phyloP scores from a whole-genome alignment of 2,113 vertebrate genomes.

The Equus przewalskii region DNA sequence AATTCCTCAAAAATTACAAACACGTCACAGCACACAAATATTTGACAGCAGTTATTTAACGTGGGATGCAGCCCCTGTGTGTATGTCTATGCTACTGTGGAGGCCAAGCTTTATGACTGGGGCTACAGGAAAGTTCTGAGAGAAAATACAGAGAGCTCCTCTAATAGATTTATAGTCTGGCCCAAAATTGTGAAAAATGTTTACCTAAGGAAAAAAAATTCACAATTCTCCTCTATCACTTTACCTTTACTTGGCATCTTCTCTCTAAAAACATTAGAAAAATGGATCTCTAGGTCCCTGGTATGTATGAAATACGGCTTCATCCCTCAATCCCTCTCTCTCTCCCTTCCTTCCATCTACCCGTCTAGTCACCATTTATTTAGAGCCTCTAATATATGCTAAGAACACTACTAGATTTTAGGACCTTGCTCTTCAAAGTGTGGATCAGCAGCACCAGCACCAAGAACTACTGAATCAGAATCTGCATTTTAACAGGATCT shows the following conservation, averaged over 20 bases:
- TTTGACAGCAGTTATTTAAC: not conserved
- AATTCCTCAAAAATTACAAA: slow-evolving; percentile 2
- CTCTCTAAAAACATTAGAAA: slow-evolving; percentile 25
- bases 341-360: not conserved
- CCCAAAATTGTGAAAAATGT: not conserved
- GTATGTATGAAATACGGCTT: not conserved
- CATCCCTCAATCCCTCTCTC: not conserved
- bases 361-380: not conserved
- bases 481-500: not conserved
- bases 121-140: not conserved
- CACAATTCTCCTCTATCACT: not conserved
- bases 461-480: not conserved
- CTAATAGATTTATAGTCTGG: not conserved
- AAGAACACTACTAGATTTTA: not conserved
- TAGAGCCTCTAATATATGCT: not conserved
- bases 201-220: not conserved
- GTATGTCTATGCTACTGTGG: not conserved
- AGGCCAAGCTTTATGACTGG: not conserved
- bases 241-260: not conserved
- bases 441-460: not conserved
- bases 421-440: not conserved
- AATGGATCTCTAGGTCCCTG: not conserved
- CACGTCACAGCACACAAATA: not conserved
- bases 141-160: not conserved
- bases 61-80: fast-evolving